A percentile compares a stretch with the other conserved stretches of the same genome.
phyloP scores from a whole-genome alignment of 1,140 invertebrate species.

The Achroia grisella region DNA sequence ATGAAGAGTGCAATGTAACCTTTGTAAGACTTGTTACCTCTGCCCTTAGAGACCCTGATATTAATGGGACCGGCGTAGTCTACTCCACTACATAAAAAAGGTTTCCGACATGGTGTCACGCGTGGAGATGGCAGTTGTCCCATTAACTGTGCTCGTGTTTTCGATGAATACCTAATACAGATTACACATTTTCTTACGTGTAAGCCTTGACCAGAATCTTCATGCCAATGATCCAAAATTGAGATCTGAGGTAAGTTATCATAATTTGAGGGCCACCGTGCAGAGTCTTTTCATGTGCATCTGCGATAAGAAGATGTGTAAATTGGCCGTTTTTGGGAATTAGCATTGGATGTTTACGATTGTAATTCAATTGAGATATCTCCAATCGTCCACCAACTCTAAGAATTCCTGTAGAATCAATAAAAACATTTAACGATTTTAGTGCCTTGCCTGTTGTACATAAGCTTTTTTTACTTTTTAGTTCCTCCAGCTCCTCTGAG shows the following conservation, averaged over 20 bases:
- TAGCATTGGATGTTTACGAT: constrained; percentile 47
- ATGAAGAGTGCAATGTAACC: not conserved
- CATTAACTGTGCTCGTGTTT: not conserved
- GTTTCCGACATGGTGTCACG: not conserved
- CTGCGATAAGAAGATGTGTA: constrained; percentile 26
- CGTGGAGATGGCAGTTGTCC: not conserved
- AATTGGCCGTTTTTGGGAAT: constrained; percentile 27
- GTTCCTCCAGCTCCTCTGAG: no score
- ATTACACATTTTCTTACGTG: not conserved
- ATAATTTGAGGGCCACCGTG: constrained; percentile 26
- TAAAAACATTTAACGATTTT: constrained; percentile 37
- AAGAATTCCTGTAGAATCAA: constrained; percentile 38
- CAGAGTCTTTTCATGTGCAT: constrained; percentile 25
- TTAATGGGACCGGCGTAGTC: no score
- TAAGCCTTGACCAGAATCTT: not conserved
- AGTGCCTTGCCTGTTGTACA: no score
- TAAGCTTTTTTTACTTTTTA: no score
- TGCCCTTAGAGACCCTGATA: no score
- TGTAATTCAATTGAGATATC: constrained; percentile 23
- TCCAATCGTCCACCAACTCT: constrained; percentile 49
- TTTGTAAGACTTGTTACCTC: no score
- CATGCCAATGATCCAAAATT: constrained; percentile 3
- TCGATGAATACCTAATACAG: not conserved
- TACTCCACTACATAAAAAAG: no score
- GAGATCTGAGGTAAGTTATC: not conserved